Evolutionary conservation across 1,140 invertebrate species (phyloP), one percentile per base, ranked within the genome.

Genomic region (Monomorium pharaonis): DNA sequence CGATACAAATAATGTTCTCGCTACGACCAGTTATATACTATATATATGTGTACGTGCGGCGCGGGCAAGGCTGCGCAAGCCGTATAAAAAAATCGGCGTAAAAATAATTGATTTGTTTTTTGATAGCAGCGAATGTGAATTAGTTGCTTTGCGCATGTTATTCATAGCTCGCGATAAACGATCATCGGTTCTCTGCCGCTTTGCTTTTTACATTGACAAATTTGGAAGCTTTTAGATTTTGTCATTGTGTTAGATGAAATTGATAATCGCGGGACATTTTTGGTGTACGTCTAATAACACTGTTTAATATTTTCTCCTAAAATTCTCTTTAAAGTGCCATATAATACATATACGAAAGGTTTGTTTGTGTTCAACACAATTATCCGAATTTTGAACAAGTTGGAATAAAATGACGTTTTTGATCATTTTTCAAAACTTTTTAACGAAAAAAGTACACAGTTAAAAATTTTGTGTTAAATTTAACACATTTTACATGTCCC

Each of bases 1-100:
- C 56, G 67, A 74, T 58, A 75, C 60, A 44, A 76, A 76, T 54
- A 51, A 80, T 30, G 42, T 60, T 30, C 33, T 12, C 74, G 33
- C 56, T 24, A n/a, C 49, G 54, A 21, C 24, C 9, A 37, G 33
- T 44, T 44, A 6, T 67, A 44, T 12, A 24, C 44, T 24, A 65
- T 42, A n/a, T 65, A 67, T 42, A n/a, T 54, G n/a, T 14, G n/a
- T 16, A 33, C 18, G 18, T 60, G 16, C 16, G 1, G 9, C n/a
- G 9, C 24, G 24, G 56, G 14, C 10, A 37, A 54, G 4, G 3
- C 21, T 67, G n/a, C n/a, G 21, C 33, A 24, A 24, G 10, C 9
- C 12, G 10, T 58, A 42, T 18, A 42, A 58, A 72, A 51, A 37
- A 24, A 74, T 54, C 24, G 4, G 6, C 12, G 7, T 69, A 0